These are phyloP conservation scores for Cyrtonyx montezumae DNA, from an alignment of 2,113 vertebrate genomes.

Conservation along the genomic window DNA sequence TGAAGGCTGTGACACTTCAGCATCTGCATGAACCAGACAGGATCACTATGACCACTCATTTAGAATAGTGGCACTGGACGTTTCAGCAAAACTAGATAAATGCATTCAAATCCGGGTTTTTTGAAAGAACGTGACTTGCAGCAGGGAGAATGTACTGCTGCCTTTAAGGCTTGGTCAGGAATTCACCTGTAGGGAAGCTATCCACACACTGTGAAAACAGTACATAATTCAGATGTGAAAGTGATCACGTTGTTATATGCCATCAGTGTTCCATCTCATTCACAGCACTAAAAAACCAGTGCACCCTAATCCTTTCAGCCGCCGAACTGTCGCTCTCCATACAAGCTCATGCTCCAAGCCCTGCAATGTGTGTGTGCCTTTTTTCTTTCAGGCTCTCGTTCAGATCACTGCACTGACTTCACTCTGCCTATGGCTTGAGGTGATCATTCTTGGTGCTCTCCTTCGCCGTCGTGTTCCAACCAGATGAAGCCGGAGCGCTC, in stretches of 20 bases:
- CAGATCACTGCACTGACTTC: not conserved
- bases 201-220: not conserved
- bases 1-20: not conserved
- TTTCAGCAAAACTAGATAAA: not conserved
- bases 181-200: not conserved
- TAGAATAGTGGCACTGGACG: not conserved
- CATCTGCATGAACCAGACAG: not conserved
- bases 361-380: not conserved
- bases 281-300: not conserved
- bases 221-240: not conserved
- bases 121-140: not conserved
- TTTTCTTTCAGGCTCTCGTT: not conserved
- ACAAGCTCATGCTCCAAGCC: not conserved
- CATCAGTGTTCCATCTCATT: not conserved
- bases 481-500: not conserved
- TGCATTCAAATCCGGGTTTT: not conserved
- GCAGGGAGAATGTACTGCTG: not conserved
- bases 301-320: not conserved
- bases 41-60: not conserved
- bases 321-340: not conserved
- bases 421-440: not conserved
- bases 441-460: not conserved
- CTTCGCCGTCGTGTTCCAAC: not conserved
- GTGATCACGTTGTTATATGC: not conserved
- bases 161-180: not conserved